Evolutionary conservation across 2,113 vertebrate genomes (phyloP).

Genomic region (Oncorhynchus masou): DNA sequence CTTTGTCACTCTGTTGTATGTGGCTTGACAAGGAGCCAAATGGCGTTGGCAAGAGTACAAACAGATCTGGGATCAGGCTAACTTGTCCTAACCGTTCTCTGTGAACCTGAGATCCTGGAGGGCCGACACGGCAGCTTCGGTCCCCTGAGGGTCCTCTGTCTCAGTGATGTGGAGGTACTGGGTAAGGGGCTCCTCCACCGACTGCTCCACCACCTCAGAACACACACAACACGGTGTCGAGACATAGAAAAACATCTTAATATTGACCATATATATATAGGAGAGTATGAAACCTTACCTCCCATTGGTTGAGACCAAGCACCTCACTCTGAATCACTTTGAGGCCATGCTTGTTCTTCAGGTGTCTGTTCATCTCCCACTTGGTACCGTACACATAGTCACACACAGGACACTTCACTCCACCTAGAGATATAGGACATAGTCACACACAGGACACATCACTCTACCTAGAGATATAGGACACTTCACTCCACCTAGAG

Average conservation of each 20-base stretch:
- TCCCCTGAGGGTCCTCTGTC: conserved; percentile 83
- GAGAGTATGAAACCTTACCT: conserved; percentile 72
- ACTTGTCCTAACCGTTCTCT: conserved; percentile 73
- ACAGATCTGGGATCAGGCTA: not conserved
- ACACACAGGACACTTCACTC: conserved; percentile 92
- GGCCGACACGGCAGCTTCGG: conserved; percentile 82
- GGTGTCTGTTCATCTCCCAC: conserved; percentile 95
- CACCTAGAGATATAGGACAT: conserved; percentile 68
- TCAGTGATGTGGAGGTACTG: conserved; percentile 84
- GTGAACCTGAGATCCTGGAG: conserved; percentile 88
- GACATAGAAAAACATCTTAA: not conserved
- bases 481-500: not conserved
- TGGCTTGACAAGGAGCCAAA: no score
- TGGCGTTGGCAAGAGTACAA: no score
- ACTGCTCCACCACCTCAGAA: conserved; percentile 64
- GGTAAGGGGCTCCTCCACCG: conserved; percentile 76
- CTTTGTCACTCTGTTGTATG: no score
- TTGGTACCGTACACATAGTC: conserved; percentile 94
- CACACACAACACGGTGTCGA: not conserved
- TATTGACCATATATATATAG: not conserved
- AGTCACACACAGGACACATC: conserved; percentile 76
- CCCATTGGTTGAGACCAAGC: conserved; percentile 79
- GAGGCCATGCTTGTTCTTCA: conserved; percentile 92
- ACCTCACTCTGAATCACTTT: conserved; percentile 83
- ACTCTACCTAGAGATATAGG: no score